Conservation (phyloP, 2,888 invertebrate genomes). For the Hirtodrosophila histrioides region DNA sequence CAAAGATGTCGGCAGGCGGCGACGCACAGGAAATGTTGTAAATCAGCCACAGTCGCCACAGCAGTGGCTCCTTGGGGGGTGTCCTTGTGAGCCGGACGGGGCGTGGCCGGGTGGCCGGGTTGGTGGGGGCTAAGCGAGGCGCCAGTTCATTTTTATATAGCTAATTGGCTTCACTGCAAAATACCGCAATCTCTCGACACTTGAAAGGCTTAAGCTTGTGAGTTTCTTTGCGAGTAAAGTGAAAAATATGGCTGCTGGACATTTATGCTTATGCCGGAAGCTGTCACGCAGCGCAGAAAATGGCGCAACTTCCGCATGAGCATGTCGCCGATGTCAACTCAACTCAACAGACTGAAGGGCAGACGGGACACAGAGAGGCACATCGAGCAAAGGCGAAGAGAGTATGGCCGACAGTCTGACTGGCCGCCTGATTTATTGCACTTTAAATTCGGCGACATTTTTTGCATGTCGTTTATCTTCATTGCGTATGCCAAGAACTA, state of each 20-base stretch:
- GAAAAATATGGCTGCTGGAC: constrained; percentile 67
- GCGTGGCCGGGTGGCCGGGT: no score
- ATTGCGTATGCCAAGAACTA: constrained; percentile 75
- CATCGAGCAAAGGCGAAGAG: background rate
- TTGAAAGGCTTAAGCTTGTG: constrained; percentile 49
- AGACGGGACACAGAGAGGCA: constrained; percentile 3
- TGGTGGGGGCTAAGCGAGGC: no score
- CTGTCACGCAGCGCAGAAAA: constrained; percentile 66
- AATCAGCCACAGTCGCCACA: constrained; percentile 29
- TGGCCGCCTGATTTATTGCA: constrained; percentile 74
- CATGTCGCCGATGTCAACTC: constrained; percentile 52
- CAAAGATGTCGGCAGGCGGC: constrained; percentile 43
- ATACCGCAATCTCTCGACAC: constrained; percentile 48
- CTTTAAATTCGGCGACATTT: constrained; percentile 79
- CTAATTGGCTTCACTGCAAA: constrained; percentile 51
- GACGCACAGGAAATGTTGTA: constrained; percentile 39
- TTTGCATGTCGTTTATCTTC: constrained; percentile 81
- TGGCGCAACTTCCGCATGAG: constrained; percentile 72
- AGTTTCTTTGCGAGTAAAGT: constrained; percentile 43
- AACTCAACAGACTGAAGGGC: constrained; percentile 50
- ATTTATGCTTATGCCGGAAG: constrained; percentile 62
- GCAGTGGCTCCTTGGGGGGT: background rate
- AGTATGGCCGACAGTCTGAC: constrained; percentile 49
- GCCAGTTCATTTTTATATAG: constrained; percentile 32
- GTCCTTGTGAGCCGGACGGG: background rate